Percentiles rank a stretch among this genome's conserved stretches.
Conservation (phyloP, 2,113 vertebrate genomes). For the Spermophilus dauricus region DNA sequence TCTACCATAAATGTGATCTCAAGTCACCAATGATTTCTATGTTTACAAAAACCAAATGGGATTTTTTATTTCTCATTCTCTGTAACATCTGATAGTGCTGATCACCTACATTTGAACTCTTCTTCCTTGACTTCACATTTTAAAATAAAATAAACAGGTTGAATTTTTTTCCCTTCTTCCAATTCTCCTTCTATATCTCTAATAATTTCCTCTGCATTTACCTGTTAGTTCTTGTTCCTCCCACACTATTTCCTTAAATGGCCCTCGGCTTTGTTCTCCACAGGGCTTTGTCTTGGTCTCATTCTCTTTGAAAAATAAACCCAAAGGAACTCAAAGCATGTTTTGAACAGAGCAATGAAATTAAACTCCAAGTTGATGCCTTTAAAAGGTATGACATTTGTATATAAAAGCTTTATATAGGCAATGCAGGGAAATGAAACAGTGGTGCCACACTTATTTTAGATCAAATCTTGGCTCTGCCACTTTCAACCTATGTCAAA, state of each 20-base stretch:
- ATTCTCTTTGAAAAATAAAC: slow-evolving; percentile 56
- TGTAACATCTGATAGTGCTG: not conserved
- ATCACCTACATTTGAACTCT: not conserved
- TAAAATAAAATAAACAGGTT: slow-evolving; percentile 10
- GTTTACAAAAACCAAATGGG: not conserved
- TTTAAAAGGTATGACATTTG: not conserved
- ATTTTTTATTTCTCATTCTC: not conserved
- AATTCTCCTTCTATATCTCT: not conserved
- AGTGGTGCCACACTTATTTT: not conserved
- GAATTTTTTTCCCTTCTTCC: not conserved
- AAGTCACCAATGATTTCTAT: not conserved
- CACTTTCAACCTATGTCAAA: not conserved
- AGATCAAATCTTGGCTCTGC: not conserved
- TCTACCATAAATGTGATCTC: not conserved
- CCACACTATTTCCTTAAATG: not conserved
- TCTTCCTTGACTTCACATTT: slow-evolving; percentile 40
- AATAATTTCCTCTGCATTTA: not conserved
- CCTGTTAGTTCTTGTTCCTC: not conserved
- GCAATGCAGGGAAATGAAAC: not conserved
- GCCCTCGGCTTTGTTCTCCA: not conserved
- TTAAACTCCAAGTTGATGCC: slow-evolving; percentile 19
- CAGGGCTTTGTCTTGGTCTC: not conserved
- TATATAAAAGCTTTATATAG: slow-evolving; percentile 8
- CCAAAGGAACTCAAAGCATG: slow-evolving; percentile 30
- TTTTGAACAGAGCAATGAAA: slow-evolving; percentile 20